Evolutionary conservation across 1,140 invertebrate species (phyloP).

Genomic region (Potamilus streckersoni): DNA sequence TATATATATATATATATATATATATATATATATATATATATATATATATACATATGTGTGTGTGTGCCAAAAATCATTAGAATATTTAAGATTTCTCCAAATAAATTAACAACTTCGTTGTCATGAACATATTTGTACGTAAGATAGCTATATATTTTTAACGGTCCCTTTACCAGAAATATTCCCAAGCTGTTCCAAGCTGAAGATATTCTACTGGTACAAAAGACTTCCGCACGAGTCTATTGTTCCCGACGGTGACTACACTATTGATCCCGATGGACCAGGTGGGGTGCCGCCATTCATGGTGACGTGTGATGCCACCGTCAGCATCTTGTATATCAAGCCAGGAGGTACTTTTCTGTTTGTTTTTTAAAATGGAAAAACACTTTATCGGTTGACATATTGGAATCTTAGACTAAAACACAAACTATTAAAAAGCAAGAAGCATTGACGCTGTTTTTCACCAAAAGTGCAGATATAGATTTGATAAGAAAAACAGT

Average conservation of each 20-base stretch:
- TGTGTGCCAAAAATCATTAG: too few species aligned
- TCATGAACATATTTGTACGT: too few species aligned
- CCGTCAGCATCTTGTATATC: conserved; percentile 14
- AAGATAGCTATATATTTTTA: conserved; percentile 12
- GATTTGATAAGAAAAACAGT: too few species aligned
- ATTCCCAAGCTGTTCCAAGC: conserved; percentile 18
- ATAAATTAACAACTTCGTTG: too few species aligned
- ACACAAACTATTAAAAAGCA: too few species aligned
- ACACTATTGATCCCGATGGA: conserved; percentile 31
- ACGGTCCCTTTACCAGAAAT: conserved; percentile 16
- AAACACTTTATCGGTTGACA: background rate
- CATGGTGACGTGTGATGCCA: conserved; percentile 19
- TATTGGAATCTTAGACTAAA: too few species aligned
- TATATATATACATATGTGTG: too few species aligned
- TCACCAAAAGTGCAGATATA: too few species aligned
- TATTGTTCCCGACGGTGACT: background rate
- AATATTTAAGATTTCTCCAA: too few species aligned
- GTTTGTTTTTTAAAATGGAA: background rate
- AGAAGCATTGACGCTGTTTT: too few species aligned
- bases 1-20: too few species aligned
- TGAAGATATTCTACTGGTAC: background rate
- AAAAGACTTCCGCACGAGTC: background rate
- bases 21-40: too few species aligned
- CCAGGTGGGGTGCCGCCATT: conserved; percentile 21
- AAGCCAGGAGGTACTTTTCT: background rate